Percentiles rank a stretch among this genome's conserved stretches.
phyloP scores from a whole-genome alignment of 2,888 invertebrate genomes.

The Ochropacha duplaris region DNA sequence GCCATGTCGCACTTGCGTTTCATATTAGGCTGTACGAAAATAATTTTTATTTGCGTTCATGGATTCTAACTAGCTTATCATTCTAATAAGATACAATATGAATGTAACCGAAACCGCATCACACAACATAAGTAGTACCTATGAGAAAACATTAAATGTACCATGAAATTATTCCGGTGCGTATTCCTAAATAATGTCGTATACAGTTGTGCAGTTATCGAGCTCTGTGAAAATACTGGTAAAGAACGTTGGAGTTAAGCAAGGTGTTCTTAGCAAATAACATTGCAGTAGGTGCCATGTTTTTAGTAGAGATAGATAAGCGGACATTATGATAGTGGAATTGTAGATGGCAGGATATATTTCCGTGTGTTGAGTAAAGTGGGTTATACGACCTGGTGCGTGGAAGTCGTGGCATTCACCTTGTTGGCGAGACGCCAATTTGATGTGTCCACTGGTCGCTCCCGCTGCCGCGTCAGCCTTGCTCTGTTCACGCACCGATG shows the following conservation, averaged over 20 bases:
- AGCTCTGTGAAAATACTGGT: constrained; percentile 25
- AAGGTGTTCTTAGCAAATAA: constrained; percentile 31
- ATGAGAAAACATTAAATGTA: not conserved
- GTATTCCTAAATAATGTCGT: constrained; percentile 7
- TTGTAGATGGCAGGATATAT: constrained; percentile 47
- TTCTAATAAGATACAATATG: no score
- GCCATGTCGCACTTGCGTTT: no score
- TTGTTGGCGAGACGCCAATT: constrained; percentile 75
- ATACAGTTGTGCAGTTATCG: constrained; percentile 9
- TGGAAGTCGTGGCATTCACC: constrained; percentile 79
- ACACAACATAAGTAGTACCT: no score
- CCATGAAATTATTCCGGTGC: not conserved
- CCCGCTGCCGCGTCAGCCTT: constrained; percentile 27
- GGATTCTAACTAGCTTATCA: not conserved
- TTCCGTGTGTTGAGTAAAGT: constrained; percentile 68
- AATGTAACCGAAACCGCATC: not conserved
- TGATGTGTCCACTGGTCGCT: constrained; percentile 27
- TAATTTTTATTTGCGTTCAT: not conserved
- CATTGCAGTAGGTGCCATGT: constrained; percentile 15
- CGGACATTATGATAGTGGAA: constrained; percentile 27
- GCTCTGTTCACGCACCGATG: not conserved
- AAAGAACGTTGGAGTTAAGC: constrained; percentile 28
- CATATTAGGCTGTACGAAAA: no score
- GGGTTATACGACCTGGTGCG: constrained; percentile 70
- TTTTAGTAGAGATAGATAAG: constrained; percentile 45